phyloP scores from a whole-genome alignment of 2,888 invertebrate genomes.

The Heterodera filipjevi region DNA sequence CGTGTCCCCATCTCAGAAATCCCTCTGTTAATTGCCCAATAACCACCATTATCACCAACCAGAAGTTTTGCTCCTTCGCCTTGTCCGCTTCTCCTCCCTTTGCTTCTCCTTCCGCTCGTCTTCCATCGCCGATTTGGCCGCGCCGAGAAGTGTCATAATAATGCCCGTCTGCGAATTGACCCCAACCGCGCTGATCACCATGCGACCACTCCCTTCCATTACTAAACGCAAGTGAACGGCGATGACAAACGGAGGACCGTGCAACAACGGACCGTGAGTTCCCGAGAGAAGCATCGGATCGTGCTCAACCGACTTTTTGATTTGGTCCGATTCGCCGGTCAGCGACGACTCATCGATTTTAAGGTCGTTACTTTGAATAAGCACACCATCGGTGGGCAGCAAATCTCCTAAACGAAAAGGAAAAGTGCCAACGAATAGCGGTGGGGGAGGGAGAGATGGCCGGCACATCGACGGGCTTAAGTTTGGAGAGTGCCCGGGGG shows the following conservation, averaged over 20 bases:
- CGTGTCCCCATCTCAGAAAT: neutral
- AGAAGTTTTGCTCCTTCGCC: slow-evolving; percentile 52
- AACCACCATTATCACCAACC: slow-evolving; percentile 37
- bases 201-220: slow-evolving; percentile 99
- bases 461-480: too few relatives aligned
- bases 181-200: slow-evolving; percentile 90
- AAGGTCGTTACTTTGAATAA: slow-evolving; percentile 97
- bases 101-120: slow-evolving; percentile 59
- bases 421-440: too few relatives aligned
- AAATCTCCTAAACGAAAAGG: slow-evolving; percentile 76
- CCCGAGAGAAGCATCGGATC: slow-evolving; percentile 57
- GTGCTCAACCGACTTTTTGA: slow-evolving; percentile 60
- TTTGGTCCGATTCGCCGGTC: slow-evolving; percentile 65
- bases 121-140: slow-evolving; percentile 60
- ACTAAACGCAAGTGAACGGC: slow-evolving; percentile 66
- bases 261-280: neutral
- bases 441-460: too few relatives aligned
- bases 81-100: slow-evolving; percentile 50
- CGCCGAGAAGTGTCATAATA: slow-evolving; percentile 65
- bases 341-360: slow-evolving; percentile 74
- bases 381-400: slow-evolving; percentile 92
- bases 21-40: neutral
- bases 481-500: too few relatives aligned
- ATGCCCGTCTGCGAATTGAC: slow-evolving; percentile 87
- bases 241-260: neutral